Conservation (phyloP, 2,113 vertebrate species). For the Phocoena phocoena region DNA sequence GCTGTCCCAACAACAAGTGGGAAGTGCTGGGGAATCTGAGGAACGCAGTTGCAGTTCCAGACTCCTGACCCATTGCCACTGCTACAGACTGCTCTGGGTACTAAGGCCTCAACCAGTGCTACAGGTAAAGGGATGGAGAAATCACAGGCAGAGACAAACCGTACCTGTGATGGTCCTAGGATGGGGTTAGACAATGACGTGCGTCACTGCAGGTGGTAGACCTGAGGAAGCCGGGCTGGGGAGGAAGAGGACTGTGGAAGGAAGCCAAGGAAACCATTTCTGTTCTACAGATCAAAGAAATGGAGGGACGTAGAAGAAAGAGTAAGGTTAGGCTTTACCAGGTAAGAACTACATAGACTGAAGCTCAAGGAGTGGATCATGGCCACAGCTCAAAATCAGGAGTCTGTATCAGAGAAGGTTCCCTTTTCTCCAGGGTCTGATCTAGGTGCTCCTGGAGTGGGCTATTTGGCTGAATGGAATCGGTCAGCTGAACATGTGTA, state of each 20-base stretch:
- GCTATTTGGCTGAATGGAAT: neutral
- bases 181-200: neutral
- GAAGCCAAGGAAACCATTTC: neutral
- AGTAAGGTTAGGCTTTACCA: neutral
- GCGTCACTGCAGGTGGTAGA: too few species aligned
- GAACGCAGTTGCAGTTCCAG: neutral
- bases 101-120: neutral
- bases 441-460: neutral
- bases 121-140: neutral
- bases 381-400: neutral
- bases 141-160: neutral
- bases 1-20: neutral
- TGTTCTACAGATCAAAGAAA: neutral
- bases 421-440: neutral
- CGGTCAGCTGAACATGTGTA: neutral
- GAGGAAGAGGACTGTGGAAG: neutral
- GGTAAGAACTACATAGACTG: neutral
- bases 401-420: neutral
- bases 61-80: too few species aligned
- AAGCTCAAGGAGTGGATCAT: neutral
- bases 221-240: too few species aligned
- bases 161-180: fast-evolving
- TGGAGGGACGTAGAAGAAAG: neutral
- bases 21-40: neutral
- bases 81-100: neutral